Evolutionary conservation across 2,797 vertebrate genomes (phyloP), one percentile per base, ranked within the genome.

Genomic region (Pterois miles): DNA sequence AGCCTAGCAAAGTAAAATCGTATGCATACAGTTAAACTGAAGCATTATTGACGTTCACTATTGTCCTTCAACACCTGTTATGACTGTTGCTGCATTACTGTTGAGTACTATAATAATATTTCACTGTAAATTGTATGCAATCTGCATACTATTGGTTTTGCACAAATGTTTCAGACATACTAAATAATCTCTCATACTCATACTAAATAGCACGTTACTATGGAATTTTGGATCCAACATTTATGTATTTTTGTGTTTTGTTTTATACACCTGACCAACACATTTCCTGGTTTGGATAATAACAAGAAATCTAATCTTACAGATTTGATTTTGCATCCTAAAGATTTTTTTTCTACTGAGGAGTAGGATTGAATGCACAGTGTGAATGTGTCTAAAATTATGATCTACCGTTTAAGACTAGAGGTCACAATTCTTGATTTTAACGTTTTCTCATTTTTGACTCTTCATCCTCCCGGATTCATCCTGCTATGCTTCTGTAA

Each of bases 211-310:
- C 38, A 16, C 16, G 40, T 18, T 43, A 18, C 14, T 18, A 43
- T 7, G 40, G 40, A 1, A 1, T 43, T 18, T 43, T 3, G 6
- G 40, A 0, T 0, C 1, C 3, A 43, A 43, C 40, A 14, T 8
- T 43, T 43, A 1, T 43, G 10, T 23, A 14, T 31, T 10, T n/a
- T 25, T 33, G 2, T 23, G n/a, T 56, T 58, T 43, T 31, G 22
- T 25, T 46, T 46, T 46, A 20, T 46, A 10, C 52, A 53, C 22
- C 52, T 52, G n/a, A 52, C 22, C 1, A n/a, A 59, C 4, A 31
- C 4, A 31, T 31, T 33, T 0, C 29, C 18, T 58, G 33, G 2
- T 58, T 33, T 56, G 10, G 33, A 59, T 27, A 40, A 38, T 25
- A 10, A 40, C 23, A 2, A 63, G 5, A 11, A 20, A 40, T 27